These are phyloP conservation scores for Anoplopoma fimbria DNA, from an alignment of 2,113 vertebrate species.

Conservation along the genomic window DNA sequence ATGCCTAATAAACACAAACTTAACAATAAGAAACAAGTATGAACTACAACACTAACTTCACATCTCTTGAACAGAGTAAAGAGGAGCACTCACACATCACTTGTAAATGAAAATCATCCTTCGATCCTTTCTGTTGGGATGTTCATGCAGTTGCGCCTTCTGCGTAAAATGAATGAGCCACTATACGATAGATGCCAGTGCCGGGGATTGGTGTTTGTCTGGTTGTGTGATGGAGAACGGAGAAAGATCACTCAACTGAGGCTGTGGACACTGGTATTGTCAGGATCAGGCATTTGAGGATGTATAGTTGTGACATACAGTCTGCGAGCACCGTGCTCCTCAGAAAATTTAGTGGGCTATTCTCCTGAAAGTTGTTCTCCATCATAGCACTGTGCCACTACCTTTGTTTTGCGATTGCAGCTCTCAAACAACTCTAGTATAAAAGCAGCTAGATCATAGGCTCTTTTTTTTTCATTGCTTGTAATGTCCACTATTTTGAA, in stretches of 20 bases:
- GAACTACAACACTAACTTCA: no score
- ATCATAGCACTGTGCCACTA: background rate
- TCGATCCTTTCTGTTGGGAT: background rate
- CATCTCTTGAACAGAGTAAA: no score
- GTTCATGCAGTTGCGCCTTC: background rate
- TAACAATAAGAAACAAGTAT: no score
- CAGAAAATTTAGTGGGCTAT: background rate
- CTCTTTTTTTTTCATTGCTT: background rate
- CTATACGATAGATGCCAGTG: no score
- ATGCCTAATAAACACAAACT: no score
- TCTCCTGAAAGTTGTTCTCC: background rate
- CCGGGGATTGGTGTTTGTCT: background rate
- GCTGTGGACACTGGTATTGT: background rate
- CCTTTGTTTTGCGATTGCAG: background rate
- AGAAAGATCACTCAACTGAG: background rate
- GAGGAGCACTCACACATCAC: background rate
- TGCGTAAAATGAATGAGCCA: background rate
- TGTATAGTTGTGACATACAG: background rate
- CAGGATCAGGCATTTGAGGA: background rate
- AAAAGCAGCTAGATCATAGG: background rate
- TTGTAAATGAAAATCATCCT: background rate
- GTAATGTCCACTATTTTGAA: background rate
- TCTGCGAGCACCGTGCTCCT: no score
- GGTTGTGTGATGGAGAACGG: background rate
- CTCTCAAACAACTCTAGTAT: background rate